Base-by-base conservation (phyloP, 64 coral and sea anemone species). In the Stylophora pistillata region DNA sequence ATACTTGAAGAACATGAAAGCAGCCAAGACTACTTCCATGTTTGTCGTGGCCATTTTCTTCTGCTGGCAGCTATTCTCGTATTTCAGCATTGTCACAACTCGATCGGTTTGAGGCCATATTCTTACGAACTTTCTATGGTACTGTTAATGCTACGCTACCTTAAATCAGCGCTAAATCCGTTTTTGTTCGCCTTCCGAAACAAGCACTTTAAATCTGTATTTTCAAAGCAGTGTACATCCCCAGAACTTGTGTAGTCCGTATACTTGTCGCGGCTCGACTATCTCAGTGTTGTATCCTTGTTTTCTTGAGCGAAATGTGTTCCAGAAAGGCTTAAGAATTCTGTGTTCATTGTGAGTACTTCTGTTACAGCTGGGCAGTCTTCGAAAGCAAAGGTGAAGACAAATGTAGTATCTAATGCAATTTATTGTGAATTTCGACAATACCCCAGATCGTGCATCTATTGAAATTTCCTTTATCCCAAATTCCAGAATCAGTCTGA, bases 131-230 rank as follows among this genome's bases (percentile, higher is more conserved):
- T 92, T 10, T 64, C 16, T 15, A 3, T 16, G 0, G 33, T 92
- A 21, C 56, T 99, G 33, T 26, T 99, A 6, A 91, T 93, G 30
- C 58, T 99, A 18, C 90, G 93, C 0, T 99, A 93, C 65, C 41
- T 88, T 14, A 99, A 99, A 55, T 84, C 86, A 15, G 93, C 90
- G 14, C 79, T 99, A 30, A 99, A 99, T 28, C 97, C 97, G 0
- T 95, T 90, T 53, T 52, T 99, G 61, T 99, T 95, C 81, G 93
- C 89, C 5, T 99, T 99, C 55, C 93, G 90, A 47, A 99, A 95
- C 55, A 78, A 86, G 47, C 86, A 90, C 23, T 99, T 93, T 57
- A 92, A 87, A 29, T 71, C 81, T 55, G 88, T 93, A 15, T 99
- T 90, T 30, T 77, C 57, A 30, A 85, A 61, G 53, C 60, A 93